Base-by-base conservation (phyloP, 2,797 vertebrate species). In the Muraenolepis orangiensis region DNA sequence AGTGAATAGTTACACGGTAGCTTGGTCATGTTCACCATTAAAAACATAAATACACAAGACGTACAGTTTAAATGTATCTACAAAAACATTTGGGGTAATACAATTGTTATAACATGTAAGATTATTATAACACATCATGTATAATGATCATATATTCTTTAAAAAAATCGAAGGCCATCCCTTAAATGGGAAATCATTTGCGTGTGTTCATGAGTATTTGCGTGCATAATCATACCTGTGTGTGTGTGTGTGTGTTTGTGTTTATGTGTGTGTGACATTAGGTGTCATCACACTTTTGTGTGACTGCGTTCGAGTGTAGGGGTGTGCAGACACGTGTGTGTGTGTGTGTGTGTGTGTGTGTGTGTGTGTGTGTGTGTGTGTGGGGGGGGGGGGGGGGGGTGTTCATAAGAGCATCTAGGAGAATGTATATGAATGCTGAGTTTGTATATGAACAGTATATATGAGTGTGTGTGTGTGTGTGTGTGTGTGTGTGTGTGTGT, bases 21-120 rank as follows among this genome's bases (percentile, higher is more conserved):
- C 72, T 85, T 76, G 76, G 69, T 76, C 82, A 79, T 83, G 82
- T 79, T 86, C 81, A 85, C 18, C 87, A 86, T n/a, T n/a, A 71
- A 84, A 78, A 84, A 88, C 85, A 92, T 92, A 90, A 93, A 93
- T 91, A 90, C 86, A 87, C 74, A 70, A 84, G 69, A 76, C 77
- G 16, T 18, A 51, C 61, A 66, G 26, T 23, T 66, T 66, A 23
- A 66, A 73, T 29, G 57, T 74, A 74, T 74, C 69, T 71, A 74
- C 72, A 78, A 34, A 72, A 66, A 66, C 11, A 66, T 66, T 28
- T 66, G 61, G 61, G 23, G 61, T 23, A 66, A 66, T 66, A 66
- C 7, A 66, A 28, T 28, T n/a, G n/a, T n/a, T n/a, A n/a, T n/a
- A n/a, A n/a, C n/a, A n/a, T n/a, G n/a, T n/a, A n/a, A n/a, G 61